Evolutionary conservation across 2,797 vertebrate species (phyloP).

Genomic region (Percopsis omiscomaycus): DNA sequence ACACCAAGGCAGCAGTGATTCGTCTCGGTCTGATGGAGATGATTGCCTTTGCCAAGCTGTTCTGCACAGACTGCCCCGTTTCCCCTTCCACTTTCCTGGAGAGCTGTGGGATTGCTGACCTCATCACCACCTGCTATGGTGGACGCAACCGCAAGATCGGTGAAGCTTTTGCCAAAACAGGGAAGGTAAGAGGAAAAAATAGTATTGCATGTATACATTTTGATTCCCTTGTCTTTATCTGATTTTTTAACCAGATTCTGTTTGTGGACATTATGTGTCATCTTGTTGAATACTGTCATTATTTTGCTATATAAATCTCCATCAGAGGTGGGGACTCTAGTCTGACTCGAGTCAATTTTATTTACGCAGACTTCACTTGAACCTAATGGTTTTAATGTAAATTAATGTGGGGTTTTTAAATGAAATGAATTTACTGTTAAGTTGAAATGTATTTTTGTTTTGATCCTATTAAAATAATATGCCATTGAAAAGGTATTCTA

Average conservation of each 20-base stretch:
- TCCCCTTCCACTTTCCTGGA: constrained; percentile 89
- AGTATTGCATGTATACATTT: not conserved
- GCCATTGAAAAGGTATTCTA: too few species aligned
- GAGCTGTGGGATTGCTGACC: constrained; percentile 94
- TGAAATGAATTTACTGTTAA: too few species aligned
- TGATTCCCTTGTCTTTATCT: not conserved
- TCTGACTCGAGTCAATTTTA: too few species aligned
- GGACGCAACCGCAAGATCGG: constrained; percentile 95
- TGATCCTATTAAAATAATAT: not conserved
- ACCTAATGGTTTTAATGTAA: too few species aligned
- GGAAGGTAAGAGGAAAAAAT: constrained; percentile 69
- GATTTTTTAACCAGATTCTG: not conserved
- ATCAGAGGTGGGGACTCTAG: too few species aligned
- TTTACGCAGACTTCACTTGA: too few species aligned
- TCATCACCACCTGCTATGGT: constrained; percentile 97
- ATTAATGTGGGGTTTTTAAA: too few species aligned
- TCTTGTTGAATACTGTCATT: too few species aligned
- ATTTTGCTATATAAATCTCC: too few species aligned
- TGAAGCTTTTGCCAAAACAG: constrained; percentile 89
- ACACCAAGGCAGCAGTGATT: constrained; percentile 96
- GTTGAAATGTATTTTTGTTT: too few species aligned
- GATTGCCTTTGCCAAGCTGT: constrained; percentile 88
- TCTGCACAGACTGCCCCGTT: constrained; percentile 84
- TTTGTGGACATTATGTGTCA: too few species aligned
- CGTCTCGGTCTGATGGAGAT: constrained; percentile 97